Evolutionary conservation across 2,888 invertebrate species (phyloP).

Genomic region (Spialia ferax): DNA sequence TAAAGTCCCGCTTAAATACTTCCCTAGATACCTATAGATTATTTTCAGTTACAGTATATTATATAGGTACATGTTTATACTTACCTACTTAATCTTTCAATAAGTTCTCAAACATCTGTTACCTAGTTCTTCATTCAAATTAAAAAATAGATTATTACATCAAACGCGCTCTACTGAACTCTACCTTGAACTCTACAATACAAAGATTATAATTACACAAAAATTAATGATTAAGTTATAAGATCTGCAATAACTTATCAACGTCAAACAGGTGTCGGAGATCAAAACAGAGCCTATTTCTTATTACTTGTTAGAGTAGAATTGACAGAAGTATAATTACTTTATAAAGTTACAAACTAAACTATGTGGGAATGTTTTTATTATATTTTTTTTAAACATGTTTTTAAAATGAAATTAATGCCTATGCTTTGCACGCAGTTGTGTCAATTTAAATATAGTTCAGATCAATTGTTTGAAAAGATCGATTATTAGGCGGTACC

Average conservation of each 20-base stretch:
- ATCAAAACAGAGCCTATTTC: conserved; percentile 26
- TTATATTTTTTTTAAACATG: too few relatives aligned
- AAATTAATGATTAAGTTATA: conserved; percentile 7
- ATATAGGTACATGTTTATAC: too few relatives aligned
- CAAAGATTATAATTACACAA: conserved; percentile 18
- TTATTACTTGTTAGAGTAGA: conserved; percentile 24
- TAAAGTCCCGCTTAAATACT: too few relatives aligned
- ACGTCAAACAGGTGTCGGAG: conserved; percentile 31
- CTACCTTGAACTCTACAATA: conserved; percentile 3
- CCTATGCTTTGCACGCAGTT: too few relatives aligned
- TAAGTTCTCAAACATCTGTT: not conserved
- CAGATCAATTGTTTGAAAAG: too few relatives aligned
- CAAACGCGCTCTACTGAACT: conserved; percentile 15
- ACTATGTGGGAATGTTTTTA: too few relatives aligned
- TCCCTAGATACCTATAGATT: too few relatives aligned
- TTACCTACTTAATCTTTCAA: not conserved
- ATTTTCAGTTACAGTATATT: too few relatives aligned
- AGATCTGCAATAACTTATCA: conserved; percentile 31
- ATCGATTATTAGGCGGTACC: too few relatives aligned
- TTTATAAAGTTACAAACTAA: conserved; percentile 7
- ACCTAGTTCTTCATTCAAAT: not conserved
- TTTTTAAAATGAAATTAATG: too few relatives aligned
- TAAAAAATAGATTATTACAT: conserved; percentile 2
- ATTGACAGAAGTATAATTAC: conserved; percentile 33
- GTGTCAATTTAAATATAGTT: too few relatives aligned